These are phyloP conservation scores for Arge pagana DNA, from an alignment of 2,888 invertebrate genomes.

Conservation along the genomic window DNA sequence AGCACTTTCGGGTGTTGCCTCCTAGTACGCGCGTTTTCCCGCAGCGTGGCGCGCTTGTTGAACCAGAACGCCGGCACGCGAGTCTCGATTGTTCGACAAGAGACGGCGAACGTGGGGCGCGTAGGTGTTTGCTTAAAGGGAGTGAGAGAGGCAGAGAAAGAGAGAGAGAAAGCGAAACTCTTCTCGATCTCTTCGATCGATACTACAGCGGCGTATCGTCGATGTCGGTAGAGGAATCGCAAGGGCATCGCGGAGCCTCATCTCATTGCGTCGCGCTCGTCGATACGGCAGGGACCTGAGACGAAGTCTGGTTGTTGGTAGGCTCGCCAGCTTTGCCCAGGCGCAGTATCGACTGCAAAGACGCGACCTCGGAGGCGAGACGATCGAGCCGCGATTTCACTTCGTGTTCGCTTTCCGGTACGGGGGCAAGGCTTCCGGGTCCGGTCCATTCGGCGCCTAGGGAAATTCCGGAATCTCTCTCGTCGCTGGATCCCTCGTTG, in stretches of 20 bases:
- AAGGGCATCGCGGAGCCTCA: not conserved
- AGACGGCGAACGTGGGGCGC: too few species aligned
- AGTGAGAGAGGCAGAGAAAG: too few species aligned
- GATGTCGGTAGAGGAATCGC: constrained; percentile 13
- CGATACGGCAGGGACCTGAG: constrained; percentile 27
- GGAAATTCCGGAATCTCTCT: constrained; percentile 88
- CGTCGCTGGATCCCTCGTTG: constrained; percentile 88
- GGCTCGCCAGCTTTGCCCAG: constrained; percentile 60
- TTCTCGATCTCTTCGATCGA: constrained; percentile 2
- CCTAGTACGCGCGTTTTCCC: too few species aligned
- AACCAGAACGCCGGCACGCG: too few species aligned
- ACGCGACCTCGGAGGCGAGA: constrained; percentile 89
- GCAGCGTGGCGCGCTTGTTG: too few species aligned
- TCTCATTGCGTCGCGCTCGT: not conserved
- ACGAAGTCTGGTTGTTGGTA: too few species aligned
- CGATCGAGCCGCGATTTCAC: constrained; percentile 85
- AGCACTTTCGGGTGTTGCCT: too few species aligned
- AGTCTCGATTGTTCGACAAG: too few species aligned
- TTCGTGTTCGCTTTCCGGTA: constrained; percentile 71
- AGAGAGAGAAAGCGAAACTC: not conserved
- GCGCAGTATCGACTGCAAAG: constrained; percentile 81
- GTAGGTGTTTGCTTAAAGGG: too few species aligned
- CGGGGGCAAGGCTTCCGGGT: constrained; percentile 50
- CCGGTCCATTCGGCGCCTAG: constrained; percentile 72
- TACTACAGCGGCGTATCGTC: not conserved